Conservation (phyloP, 2,113 vertebrate genomes). For the Helogale parvula region DNA sequence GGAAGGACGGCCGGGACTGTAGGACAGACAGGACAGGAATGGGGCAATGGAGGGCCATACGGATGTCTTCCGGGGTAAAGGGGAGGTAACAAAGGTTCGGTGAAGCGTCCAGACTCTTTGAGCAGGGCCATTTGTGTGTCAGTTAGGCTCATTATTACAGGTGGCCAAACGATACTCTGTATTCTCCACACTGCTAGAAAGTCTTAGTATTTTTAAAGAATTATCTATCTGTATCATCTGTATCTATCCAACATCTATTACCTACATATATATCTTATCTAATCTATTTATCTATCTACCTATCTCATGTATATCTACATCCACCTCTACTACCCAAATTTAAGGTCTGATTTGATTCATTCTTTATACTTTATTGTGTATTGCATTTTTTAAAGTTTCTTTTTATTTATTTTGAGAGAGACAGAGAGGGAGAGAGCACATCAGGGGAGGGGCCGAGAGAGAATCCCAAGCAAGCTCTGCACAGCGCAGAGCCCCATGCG, state of each 20-base stretch:
- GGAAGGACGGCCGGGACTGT: neutral
- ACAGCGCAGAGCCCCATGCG: too few species aligned
- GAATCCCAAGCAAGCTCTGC: too few species aligned
- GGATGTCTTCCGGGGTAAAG: neutral
- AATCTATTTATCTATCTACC: too few species aligned
- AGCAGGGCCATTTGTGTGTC: neutral
- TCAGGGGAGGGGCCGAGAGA: too few species aligned
- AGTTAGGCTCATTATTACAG: neutral
- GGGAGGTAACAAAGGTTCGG: neutral
- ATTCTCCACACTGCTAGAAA: neutral
- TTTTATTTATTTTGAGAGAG: too few species aligned
- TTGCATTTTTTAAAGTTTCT: neutral
- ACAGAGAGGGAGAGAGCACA: too few species aligned
- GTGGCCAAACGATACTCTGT: neutral
- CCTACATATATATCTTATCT: neutral
- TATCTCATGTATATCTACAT: too few species aligned
- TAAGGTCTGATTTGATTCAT: neutral
- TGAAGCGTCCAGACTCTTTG: neutral
- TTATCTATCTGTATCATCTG: neutral
- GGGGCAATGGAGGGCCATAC: too few species aligned
- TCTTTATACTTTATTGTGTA: neutral
- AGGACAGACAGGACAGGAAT: neutral
- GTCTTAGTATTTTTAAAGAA: neutral
- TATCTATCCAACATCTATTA: neutral
- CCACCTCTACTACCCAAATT: neutral